Conservation (phyloP, 2,888 invertebrate species). For the Orthonychiurus folsomi region DNA sequence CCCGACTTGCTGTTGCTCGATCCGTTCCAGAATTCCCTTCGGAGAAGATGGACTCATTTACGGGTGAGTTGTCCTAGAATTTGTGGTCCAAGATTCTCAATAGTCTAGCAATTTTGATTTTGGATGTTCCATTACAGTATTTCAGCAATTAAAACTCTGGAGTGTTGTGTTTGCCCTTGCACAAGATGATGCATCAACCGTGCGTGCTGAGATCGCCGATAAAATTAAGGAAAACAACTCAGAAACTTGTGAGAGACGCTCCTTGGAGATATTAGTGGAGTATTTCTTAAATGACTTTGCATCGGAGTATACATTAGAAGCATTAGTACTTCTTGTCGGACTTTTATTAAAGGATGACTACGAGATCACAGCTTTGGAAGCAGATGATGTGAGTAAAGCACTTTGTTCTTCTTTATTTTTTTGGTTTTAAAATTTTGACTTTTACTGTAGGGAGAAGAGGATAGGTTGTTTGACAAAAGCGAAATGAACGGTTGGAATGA, state of each 20-base stretch:
- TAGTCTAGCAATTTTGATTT: neutral
- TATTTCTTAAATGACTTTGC: constrained; percentile 20
- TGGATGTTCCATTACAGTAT: constrained; percentile 11
- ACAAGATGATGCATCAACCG: constrained; percentile 33
- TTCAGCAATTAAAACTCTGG: constrained; percentile 31
- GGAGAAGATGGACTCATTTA: constrained; percentile 11
- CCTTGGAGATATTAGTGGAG: constrained; percentile 24
- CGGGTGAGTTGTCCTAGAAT: constrained; percentile 6
- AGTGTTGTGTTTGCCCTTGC: constrained; percentile 22
- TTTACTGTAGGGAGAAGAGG: constrained; percentile 44
- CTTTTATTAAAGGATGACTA: constrained; percentile 32
- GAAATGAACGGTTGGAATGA: constrained; percentile 55
- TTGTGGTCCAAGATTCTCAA: neutral
- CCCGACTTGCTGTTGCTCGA: constrained; percentile 28
- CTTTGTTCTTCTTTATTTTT: constrained; percentile 8
- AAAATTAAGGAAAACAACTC: constrained; percentile 11
- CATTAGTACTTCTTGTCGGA: constrained; percentile 30
- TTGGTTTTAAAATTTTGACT: constrained; percentile 11
- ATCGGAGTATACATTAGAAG: constrained; percentile 18
- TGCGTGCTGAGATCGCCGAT: constrained; percentile 22
- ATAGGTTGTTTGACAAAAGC: constrained; percentile 57
- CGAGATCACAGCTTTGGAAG: constrained; percentile 26
- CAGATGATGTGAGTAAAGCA: constrained; percentile 30
- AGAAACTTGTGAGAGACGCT: constrained; percentile 31
- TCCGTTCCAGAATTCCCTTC: constrained; percentile 23